Evolutionary conservation across 2,113 vertebrate species (phyloP).

Genomic region (Mesocricetus auratus): DNA sequence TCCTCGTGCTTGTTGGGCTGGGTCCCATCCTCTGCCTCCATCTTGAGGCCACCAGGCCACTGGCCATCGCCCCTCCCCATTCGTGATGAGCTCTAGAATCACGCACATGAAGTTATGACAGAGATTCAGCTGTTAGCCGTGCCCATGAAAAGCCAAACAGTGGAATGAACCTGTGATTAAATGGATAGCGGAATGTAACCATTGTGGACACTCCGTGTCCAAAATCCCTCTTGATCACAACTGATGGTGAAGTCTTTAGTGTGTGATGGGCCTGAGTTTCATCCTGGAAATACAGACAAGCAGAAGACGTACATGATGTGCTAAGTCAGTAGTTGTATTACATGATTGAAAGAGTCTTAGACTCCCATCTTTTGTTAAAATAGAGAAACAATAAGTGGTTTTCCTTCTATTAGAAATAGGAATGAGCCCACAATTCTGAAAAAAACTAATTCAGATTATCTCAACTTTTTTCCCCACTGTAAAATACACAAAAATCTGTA

Average conservation of each 20-base stretch:
- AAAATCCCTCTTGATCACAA: too few species aligned
- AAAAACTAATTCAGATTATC: not conserved
- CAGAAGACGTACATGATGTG: rapidly evolving
- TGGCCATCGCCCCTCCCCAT: not conserved
- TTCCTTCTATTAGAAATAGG: not conserved
- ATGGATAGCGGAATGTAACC: rapidly evolving
- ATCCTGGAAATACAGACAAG: not conserved
- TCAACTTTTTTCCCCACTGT: not conserved
- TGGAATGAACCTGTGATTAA: rapidly evolving
- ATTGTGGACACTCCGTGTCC: rapidly evolving
- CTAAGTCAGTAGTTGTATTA: not conserved
- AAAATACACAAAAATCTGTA: not conserved
- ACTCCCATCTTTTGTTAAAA: not conserved
- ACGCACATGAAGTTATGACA: rapidly evolving
- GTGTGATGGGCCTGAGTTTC: too few species aligned
- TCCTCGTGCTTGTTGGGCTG: not conserved
- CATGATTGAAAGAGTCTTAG: not conserved
- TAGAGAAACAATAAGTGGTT: not conserved
- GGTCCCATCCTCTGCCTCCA: not conserved
- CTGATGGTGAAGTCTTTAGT: rapidly evolving
- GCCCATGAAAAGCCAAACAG: rapidly evolving
- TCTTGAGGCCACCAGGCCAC: not conserved
- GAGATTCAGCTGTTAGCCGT: rapidly evolving
- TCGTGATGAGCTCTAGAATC: rapidly evolving
- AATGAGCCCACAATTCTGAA: not conserved